These are phyloP conservation scores for Dendronephthya gigantea DNA, from an alignment of 64 coral and sea anemone genomes.

Conservation along the genomic window DNA sequence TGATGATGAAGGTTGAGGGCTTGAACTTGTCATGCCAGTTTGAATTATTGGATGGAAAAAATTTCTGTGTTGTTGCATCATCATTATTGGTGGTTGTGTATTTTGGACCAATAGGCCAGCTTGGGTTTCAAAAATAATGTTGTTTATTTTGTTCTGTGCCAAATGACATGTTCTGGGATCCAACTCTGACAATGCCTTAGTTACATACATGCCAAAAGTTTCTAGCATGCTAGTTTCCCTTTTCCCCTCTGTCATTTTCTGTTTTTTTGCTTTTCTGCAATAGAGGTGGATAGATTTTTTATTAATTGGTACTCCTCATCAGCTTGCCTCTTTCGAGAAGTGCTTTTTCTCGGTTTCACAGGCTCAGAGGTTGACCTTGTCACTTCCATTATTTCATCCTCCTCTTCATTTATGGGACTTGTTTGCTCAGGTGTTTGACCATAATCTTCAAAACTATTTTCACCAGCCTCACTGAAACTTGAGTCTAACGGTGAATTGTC, in stretches of 20 bases:
- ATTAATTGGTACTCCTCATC: constrained; percentile 23
- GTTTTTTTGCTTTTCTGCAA: not conserved
- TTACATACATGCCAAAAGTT: constrained; percentile 34
- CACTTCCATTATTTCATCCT: not conserved
- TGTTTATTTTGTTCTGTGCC: constrained; percentile 40
- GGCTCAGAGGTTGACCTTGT: not conserved
- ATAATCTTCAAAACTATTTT: not conserved
- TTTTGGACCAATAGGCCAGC: constrained; percentile 12
- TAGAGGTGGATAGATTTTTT: constrained; percentile 19
- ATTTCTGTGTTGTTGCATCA: not conserved
- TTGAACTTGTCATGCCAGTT: constrained; percentile 19
- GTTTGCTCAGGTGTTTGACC: not conserved
- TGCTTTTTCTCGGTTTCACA: not conserved
- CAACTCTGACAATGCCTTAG: constrained; percentile 23
- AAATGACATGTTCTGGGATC: constrained; percentile 22
- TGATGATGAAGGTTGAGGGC: not conserved
- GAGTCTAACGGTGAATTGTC: not conserved
- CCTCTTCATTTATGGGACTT: not conserved
- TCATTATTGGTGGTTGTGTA: not conserved
- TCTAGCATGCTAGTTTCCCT: not conserved
- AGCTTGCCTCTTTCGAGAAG: constrained; percentile 29
- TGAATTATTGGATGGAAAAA: not conserved
- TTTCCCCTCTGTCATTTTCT: not conserved
- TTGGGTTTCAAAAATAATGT: constrained; percentile 35
- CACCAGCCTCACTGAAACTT: not conserved